These are phyloP conservation scores for Phaonia tiefii DNA, from an alignment of 2,888 invertebrate genomes.

Conservation along the genomic window DNA sequence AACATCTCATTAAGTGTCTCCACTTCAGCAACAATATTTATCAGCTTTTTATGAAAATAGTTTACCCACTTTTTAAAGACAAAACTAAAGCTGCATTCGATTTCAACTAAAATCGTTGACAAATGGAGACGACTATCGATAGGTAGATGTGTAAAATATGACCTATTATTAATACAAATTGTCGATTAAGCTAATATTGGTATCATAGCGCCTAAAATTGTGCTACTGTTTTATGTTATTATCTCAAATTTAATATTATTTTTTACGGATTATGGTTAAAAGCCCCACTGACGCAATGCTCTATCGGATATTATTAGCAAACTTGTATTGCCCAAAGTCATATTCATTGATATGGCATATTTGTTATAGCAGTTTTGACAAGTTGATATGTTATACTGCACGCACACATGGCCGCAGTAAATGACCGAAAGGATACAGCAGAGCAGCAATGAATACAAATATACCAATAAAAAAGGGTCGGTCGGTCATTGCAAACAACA, in stretches of 20 bases:
- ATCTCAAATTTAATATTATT: slow-evolving; percentile 9
- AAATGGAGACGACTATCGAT: no score
- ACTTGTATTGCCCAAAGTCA: neutral
- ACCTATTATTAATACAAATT: no score
- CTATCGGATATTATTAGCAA: neutral
- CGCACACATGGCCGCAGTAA: neutral
- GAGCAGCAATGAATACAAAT: neutral
- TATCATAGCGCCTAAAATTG: no score
- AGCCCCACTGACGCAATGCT: neutral
- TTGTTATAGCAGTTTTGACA: slow-evolving; percentile 30
- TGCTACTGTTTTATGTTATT: no score
- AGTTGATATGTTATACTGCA: slow-evolving; percentile 13
- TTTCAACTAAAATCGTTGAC: no score
- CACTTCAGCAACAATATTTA: no score
- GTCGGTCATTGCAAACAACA: slow-evolving; percentile 10
- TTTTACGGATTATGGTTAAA: slow-evolving; percentile 6
- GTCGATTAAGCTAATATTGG: no score
- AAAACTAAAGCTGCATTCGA: no score
- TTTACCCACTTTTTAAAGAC: no score
- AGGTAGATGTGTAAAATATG: no score
- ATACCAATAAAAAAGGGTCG: slow-evolving; percentile 16
- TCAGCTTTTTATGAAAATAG: no score
- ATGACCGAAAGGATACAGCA: slow-evolving; percentile 1
- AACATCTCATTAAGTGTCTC: no score
- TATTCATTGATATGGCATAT: slow-evolving; percentile 27